phyloP scores from a whole-genome alignment of 2,888 invertebrate species.

The Stenichneumon culpator region DNA sequence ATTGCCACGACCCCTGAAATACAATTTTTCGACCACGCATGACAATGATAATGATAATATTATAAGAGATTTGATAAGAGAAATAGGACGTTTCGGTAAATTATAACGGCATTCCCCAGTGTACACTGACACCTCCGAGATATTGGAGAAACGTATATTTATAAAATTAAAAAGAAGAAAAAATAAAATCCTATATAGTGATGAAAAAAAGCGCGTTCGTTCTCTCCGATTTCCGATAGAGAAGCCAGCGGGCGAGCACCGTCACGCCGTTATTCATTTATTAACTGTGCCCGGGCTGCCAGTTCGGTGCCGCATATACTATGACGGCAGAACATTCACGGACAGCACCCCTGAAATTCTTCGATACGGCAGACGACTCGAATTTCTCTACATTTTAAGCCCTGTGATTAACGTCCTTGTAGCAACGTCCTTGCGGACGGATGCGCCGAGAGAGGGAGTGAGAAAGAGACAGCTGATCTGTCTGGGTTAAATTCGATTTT shows the following conservation, averaged over 20 bases:
- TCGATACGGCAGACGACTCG: constrained; percentile 35
- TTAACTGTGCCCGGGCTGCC: constrained; percentile 57
- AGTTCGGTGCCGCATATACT: constrained; percentile 38
- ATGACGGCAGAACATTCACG: constrained; percentile 36
- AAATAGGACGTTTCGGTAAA: constrained; percentile 21
- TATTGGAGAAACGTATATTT: constrained; percentile 29
- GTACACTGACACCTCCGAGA: constrained; percentile 33
- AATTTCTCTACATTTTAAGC: constrained; percentile 31
- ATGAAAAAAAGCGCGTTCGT: constrained; percentile 17
- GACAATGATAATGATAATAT: constrained; percentile 5
- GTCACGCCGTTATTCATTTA: constrained; percentile 66
- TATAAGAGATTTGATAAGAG: background rate
- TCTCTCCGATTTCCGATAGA: constrained; percentile 59
- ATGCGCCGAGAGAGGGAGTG: background rate
- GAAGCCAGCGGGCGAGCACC: constrained; percentile 37
- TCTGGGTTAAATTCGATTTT: constrained; percentile 35
- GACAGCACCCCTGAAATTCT: constrained; percentile 46
- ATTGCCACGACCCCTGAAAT: background rate
- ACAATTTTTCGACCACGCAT: background rate
- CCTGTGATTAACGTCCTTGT: constrained; percentile 46
- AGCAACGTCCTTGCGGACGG: background rate
- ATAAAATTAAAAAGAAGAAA: constrained; percentile 23
- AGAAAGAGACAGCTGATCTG: background rate
- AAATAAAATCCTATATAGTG: background rate
- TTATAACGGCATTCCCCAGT: constrained; percentile 28